Percentiles rank a stretch among this genome's conserved stretches.
phyloP scores from a whole-genome alignment of 2,797 vertebrate species.

The Dryobates pubescens region DNA sequence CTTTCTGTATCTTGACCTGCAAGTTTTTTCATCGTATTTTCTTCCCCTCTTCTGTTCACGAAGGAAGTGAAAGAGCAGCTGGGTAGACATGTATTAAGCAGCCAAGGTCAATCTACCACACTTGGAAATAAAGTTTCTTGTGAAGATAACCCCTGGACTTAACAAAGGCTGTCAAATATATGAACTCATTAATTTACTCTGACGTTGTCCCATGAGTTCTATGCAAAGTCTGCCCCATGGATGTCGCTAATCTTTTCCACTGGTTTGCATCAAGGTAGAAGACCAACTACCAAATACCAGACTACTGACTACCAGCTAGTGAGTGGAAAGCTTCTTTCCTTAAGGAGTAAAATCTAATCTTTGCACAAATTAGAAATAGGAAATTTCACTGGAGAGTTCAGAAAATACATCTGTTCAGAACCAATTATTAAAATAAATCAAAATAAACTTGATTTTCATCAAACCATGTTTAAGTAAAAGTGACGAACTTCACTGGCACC shows the following conservation, averaged over 20 bases:
- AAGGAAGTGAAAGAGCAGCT: neutral
- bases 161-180: neutral
- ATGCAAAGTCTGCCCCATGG: neutral
- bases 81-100: neutral
- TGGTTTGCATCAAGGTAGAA: neutral
- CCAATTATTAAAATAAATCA: neutral
- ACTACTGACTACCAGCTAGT: too few species aligned
- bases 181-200: neutral
- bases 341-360: neutral
- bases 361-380: neutral
- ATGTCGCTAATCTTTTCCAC: neutral
- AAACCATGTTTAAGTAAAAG: neutral
- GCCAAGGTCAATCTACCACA: neutral
- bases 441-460: neutral
- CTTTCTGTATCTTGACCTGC: accelerated
- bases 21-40: neutral
- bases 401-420: neutral
- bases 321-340: neutral
- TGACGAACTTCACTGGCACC: neutral
- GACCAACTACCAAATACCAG: neutral
- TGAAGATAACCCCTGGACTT: neutral
- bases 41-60: neutral
- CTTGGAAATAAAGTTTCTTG: neutral
- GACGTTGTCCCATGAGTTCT: neutral
- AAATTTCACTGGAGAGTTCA: neutral